A percentile compares a stretch with the other conserved stretches of the same genome.
Evolutionary conservation across 2,113 vertebrate species (phyloP).

Genomic region (Prunella fulvescens): DNA sequence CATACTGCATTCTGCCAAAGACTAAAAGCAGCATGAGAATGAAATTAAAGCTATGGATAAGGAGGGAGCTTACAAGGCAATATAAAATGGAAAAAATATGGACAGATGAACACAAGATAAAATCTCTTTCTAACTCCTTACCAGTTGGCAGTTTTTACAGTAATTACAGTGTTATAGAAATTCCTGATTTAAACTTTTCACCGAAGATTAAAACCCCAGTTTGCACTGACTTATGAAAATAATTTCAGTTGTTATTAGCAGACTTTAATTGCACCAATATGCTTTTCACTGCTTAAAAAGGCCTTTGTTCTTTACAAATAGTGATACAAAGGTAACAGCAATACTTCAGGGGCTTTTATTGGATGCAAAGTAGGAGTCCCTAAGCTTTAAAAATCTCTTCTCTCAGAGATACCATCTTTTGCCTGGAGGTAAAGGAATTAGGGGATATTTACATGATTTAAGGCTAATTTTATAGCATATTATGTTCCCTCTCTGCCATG

Average conservation of each 20-base stretch:
- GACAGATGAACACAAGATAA: constrained; percentile 20
- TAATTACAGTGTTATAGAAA: constrained; percentile 24
- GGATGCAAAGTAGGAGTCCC: constrained; percentile 45
- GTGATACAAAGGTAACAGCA: constrained; percentile 42
- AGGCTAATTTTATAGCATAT: constrained; percentile 67
- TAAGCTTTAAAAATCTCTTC: constrained; percentile 65
- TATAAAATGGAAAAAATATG: not conserved
- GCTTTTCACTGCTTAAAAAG: constrained; percentile 54
- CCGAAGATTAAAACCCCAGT: constrained; percentile 41
- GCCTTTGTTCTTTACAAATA: constrained; percentile 58
- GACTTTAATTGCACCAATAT: constrained; percentile 57
- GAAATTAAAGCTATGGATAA: not conserved
- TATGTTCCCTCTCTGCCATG: constrained; percentile 43
- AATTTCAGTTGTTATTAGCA: constrained; percentile 39
- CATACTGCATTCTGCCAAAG: not conserved
- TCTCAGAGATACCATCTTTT: constrained; percentile 63
- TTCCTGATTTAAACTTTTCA: constrained; percentile 47
- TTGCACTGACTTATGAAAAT: constrained; percentile 57
- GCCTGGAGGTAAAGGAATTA: constrained; percentile 64
- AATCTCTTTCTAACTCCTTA: constrained; percentile 4
- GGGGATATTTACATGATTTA: constrained; percentile 62
- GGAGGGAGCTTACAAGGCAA: not conserved
- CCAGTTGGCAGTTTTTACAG: not conserved
- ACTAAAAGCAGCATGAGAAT: not conserved
- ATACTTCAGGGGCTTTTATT: constrained; percentile 41